Evolutionary conservation across 2,888 invertebrate species (phyloP), one percentile per base, ranked within the genome.

Genomic region (Synanthedon vespiformis): DNA sequence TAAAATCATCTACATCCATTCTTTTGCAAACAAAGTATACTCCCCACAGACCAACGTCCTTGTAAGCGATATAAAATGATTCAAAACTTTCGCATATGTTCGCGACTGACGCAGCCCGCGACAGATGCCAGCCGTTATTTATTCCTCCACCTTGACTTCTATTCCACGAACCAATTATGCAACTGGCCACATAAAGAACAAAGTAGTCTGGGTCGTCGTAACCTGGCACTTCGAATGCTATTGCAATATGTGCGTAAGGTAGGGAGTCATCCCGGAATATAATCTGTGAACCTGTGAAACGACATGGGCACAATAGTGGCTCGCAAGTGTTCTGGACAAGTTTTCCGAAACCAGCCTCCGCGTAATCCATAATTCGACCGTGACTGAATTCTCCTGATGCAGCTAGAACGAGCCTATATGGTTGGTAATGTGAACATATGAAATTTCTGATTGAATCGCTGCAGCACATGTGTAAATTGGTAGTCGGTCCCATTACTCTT

Each of bases 321-420:
- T 54, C 53, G 2, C 53, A 60, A 11, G 40, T 40, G 2, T 58
- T 51, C 4, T 58, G 54, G 8, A 63, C 49, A 11, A 52, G 18
- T 48, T 13, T 49, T 74, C 54, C 64, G 91, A 89, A 63, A 92
- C 89, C 59, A 93, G 63, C 16, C 57, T 55, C 0, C 2, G 92
- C 92, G 27, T 90, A 72, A 14, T 86, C 74, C 16, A 90, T 88
- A 52, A 94, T 77, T 52, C 90, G 78, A 0, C 89, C 77, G 62
- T 95, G 94, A 50, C 89, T 74, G 0, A 94, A 89, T 41, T 91
- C 90, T 53, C 92, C 94, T 47, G 94, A 92, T 48, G 90, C 91
- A 40, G 92, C 91, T 40, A 96, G 71, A 4, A 94, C 92, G 68
- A 95, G 90, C 58, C 94, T 85, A 14, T 91, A 65, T 1, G 82